Conservation (phyloP, 1,140 invertebrate genomes). For the Pissodes strobi region DNA sequence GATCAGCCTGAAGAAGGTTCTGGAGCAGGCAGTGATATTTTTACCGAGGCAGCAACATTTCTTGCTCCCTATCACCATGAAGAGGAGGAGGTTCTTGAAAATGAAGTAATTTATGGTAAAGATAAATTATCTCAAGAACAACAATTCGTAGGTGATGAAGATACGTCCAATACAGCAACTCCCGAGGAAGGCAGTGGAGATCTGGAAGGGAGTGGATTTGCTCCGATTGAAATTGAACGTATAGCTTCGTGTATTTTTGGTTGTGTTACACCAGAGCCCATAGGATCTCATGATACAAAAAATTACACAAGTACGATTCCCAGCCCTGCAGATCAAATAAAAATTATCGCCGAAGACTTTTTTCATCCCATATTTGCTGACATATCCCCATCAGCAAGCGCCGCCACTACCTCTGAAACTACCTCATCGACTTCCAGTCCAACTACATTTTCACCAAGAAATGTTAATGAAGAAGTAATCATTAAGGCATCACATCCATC, state of each 20-base stretch:
- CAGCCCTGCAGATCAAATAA: slow-evolving; percentile 33
- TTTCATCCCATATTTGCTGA: slow-evolving; percentile 27
- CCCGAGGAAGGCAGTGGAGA: slow-evolving; percentile 44
- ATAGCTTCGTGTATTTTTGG: slow-evolving; percentile 40
- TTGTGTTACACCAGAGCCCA: slow-evolving; percentile 40
- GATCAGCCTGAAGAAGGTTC: slow-evolving; percentile 38
- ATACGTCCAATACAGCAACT: slow-evolving; percentile 44
- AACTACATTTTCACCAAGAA: neutral
- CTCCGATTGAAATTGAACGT: slow-evolving; percentile 17
- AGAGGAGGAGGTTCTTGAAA: slow-evolving; percentile 52
- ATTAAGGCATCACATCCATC: slow-evolving; percentile 23
- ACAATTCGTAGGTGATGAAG: slow-evolving; percentile 53
- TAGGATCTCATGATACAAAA: slow-evolving; percentile 35
- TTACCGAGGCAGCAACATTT: slow-evolving; percentile 10
- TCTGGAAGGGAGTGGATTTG: slow-evolving; percentile 38
- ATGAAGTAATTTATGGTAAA: slow-evolving; percentile 65
- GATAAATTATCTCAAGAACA: slow-evolving; percentile 55
- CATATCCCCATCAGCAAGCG: slow-evolving; percentile 4
- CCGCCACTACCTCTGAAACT: slow-evolving; percentile 2
- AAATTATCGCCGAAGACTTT: slow-evolving; percentile 41
- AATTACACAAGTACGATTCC: slow-evolving; percentile 35
- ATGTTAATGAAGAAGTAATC: neutral
- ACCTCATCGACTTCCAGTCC: neutral
- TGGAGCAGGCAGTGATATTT: slow-evolving; percentile 26
- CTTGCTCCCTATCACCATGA: slow-evolving; percentile 26